Evolutionary conservation across 2,888 invertebrate species (phyloP).

Genomic region (Pedicia rivosa): DNA sequence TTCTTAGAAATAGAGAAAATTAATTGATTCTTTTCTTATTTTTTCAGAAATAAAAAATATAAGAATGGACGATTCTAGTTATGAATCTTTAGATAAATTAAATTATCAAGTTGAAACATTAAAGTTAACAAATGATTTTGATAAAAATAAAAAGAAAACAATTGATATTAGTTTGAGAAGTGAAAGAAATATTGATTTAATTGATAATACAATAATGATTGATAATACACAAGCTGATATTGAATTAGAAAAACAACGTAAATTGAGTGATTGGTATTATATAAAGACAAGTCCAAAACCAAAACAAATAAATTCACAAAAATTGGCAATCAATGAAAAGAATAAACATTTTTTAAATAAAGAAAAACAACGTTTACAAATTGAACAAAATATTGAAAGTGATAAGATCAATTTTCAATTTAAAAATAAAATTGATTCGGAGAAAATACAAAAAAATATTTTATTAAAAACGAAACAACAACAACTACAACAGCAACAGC

Average conservation of each 20-base stretch:
- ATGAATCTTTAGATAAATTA: constrained; percentile 18
- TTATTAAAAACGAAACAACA: too few relatives aligned
- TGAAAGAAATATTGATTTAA: not conserved
- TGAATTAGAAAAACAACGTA: constrained; percentile 15
- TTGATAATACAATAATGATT: not conserved
- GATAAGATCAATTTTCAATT: too few relatives aligned
- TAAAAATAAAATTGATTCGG: too few relatives aligned
- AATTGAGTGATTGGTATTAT: constrained; percentile 19
- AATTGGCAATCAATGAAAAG: constrained; percentile 2
- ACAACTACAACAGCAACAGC: not conserved
- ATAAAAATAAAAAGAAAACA: not conserved
- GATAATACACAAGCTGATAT: not conserved
- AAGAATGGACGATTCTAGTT: constrained; percentile 13
- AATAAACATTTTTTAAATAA: constrained; percentile 1
- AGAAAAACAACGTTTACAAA: not conserved
- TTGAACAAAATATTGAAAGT: not conserved
- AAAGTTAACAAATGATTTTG: constrained; percentile 12
- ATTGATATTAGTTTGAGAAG: constrained; percentile 1
- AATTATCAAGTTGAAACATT: constrained; percentile 16
- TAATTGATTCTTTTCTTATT: not conserved
- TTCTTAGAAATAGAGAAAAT: constrained; percentile 1
- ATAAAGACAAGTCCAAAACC: constrained; percentile 15
- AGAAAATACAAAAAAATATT: too few relatives aligned
- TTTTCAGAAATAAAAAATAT: constrained; percentile 7
- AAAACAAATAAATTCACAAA: constrained; percentile 5